Percentiles rank a stretch among this genome's conserved stretches.
phyloP scores from a whole-genome alignment of 30 jellyfish, hydroid and myxozoan genomes.

The Aurelia sp. region DNA sequence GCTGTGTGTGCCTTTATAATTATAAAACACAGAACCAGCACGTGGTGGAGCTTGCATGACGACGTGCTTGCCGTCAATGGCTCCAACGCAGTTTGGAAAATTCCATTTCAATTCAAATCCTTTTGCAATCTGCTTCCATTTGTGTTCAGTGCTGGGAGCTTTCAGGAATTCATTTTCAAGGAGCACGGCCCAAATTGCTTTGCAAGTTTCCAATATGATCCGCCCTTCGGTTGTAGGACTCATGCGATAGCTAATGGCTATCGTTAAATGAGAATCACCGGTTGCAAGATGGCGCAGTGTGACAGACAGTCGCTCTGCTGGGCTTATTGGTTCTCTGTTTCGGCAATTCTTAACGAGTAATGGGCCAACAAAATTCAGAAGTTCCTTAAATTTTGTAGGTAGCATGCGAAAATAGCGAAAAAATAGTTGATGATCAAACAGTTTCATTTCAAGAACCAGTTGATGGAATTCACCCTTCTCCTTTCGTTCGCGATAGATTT shows the following conservation, averaged over 20 bases:
- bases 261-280: slow-evolving; percentile 77
- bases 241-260: slow-evolving; percentile 79
- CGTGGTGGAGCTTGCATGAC: slow-evolving; percentile 75
- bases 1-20: slow-evolving; percentile 61
- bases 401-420: slow-evolving; percentile 46
- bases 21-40: slow-evolving; percentile 55
- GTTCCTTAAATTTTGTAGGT: slow-evolving; percentile 48
- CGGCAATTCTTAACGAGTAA: slow-evolving; percentile 34
- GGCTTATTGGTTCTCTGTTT: slow-evolving; percentile 48
- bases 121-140: slow-evolving; percentile 49
- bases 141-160: slow-evolving; percentile 48
- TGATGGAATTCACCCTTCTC: slow-evolving; percentile 60
- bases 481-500: slow-evolving; percentile 8
- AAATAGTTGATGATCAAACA: slow-evolving; percentile 59
- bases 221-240: slow-evolving; percentile 68
- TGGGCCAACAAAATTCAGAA: slow-evolving; percentile 46
- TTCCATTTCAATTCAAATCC: slow-evolving; percentile 39
- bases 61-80: slow-evolving; percentile 69
- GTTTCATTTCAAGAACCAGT: slow-evolving; percentile 63
- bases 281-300: slow-evolving; percentile 71
- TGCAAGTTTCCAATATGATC: slow-evolving; percentile 52
- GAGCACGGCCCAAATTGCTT: slow-evolving; percentile 44
- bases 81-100: slow-evolving; percentile 69
- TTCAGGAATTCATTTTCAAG: slow-evolving; percentile 47
- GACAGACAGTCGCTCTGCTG: slow-evolving; percentile 69